Percentiles rank a stretch among this genome's conserved stretches.
Conservation (phyloP, 2,797 vertebrate species). For the Lepus townsendii region DNA sequence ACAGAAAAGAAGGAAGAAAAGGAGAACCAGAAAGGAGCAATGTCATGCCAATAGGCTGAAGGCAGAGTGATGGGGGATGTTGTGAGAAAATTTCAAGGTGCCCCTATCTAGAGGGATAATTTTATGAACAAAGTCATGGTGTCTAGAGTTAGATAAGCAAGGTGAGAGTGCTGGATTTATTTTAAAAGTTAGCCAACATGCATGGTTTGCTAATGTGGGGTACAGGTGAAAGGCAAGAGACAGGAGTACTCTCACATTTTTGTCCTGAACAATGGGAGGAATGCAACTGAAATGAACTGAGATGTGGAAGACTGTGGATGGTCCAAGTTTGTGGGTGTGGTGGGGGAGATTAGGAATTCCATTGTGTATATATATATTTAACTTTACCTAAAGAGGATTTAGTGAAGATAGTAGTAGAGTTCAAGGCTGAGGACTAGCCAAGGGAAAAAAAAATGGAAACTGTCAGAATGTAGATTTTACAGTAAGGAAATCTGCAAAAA, state of each 20-base stretch:
- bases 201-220: neutral
- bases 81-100: neutral
- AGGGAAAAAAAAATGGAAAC: neutral
- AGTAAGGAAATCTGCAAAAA: neutral
- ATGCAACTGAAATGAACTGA: neutral
- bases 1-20: neutral
- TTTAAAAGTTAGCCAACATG: neutral
- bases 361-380: neutral
- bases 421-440: neutral
- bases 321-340: neutral
- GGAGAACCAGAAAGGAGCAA: neutral
- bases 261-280: neutral
- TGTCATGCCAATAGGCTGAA: neutral
- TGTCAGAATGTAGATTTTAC: neutral
- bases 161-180: neutral
- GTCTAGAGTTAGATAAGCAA: neutral
- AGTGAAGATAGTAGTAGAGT: neutral
- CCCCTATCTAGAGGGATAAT: neutral
- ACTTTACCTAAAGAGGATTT: neutral
- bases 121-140: neutral
- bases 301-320: neutral
- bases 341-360: neutral
- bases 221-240: neutral
- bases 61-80: fast-evolving
- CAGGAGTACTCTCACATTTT: neutral